Evolutionary conservation across 2,797 vertebrate genomes (phyloP).

Genomic region (Podargus strigoides): DNA sequence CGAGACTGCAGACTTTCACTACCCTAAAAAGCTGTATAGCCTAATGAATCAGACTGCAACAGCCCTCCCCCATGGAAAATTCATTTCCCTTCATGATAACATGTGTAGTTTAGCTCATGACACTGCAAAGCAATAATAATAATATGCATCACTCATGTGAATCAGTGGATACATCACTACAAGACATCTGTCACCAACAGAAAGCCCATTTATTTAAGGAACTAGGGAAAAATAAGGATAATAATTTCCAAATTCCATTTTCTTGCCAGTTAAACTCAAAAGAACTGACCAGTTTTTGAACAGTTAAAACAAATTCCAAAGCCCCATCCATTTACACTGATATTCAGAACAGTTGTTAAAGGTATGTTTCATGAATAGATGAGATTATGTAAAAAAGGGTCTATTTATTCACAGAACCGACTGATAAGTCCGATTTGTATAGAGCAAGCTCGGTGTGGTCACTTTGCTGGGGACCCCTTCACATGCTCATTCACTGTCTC

Average conservation of each 20-base stretch:
- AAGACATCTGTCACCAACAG: conserved; percentile 7
- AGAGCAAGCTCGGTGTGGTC: background rate
- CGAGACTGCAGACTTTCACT: background rate
- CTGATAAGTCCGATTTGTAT: background rate
- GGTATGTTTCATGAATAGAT: background rate
- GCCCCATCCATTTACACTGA: background rate
- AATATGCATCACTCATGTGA: background rate
- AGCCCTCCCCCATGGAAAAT: background rate
- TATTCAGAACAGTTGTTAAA: background rate
- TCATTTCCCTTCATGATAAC: background rate
- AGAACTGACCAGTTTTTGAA: background rate
- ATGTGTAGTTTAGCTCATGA: background rate
- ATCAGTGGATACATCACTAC: background rate
- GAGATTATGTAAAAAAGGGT: background rate
- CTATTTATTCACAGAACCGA: background rate
- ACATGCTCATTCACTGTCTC: background rate
- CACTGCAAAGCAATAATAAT: background rate
- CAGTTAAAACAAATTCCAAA: background rate
- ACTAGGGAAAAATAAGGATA: background rate
- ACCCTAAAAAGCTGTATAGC: background rate
- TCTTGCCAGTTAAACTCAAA: background rate
- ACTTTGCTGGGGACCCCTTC: background rate
- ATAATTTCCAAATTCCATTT: background rate
- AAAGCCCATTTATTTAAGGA: background rate
- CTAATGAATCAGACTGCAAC: background rate